Evolutionary conservation across 2,888 invertebrate species (phyloP).

Genomic region (Melanotus villosus): DNA sequence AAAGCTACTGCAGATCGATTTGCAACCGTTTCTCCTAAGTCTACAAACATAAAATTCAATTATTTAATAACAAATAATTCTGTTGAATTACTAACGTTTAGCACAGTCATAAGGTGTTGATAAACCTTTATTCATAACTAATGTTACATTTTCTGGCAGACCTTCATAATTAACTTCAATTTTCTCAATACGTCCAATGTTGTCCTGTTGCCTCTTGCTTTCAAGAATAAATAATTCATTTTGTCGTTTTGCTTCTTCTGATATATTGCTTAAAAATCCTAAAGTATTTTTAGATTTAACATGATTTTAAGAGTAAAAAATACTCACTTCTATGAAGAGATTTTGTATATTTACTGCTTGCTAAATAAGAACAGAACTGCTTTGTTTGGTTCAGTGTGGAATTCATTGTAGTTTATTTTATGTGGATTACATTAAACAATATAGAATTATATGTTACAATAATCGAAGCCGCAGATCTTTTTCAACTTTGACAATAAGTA

Average conservation of each 20-base stretch:
- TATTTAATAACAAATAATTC: not conserved
- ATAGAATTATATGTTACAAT: too few relatives aligned
- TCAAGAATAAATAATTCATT: constrained; percentile 85
- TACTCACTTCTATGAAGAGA: constrained; percentile 15
- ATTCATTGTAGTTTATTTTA: not conserved
- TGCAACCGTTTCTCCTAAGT: constrained; percentile 81
- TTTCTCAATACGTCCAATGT: constrained; percentile 90
- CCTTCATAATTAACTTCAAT: constrained; percentile 88
- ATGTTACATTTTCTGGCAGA: constrained; percentile 78
- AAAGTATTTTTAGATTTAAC: constrained; percentile 28
- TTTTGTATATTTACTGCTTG: not conserved
- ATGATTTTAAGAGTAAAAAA: not conserved
- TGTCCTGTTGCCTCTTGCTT: constrained; percentile 79
- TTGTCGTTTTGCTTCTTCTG: constrained; percentile 70
- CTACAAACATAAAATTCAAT: constrained; percentile 67
- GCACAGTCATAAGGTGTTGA: constrained; percentile 96
- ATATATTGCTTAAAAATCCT: constrained; percentile 52
- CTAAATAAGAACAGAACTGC: not conserved
- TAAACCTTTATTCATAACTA: constrained; percentile 92
- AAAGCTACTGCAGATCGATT: constrained; percentile 84
- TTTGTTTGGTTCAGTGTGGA: not conserved
- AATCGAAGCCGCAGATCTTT: too few relatives aligned
- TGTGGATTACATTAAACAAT: not conserved
- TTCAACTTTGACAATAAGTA: too few relatives aligned
- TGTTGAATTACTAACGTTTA: constrained; percentile 76